These are phyloP conservation scores for Acrobasis repandana DNA, from an alignment of 2,888 invertebrate species.

Conservation along the genomic window DNA sequence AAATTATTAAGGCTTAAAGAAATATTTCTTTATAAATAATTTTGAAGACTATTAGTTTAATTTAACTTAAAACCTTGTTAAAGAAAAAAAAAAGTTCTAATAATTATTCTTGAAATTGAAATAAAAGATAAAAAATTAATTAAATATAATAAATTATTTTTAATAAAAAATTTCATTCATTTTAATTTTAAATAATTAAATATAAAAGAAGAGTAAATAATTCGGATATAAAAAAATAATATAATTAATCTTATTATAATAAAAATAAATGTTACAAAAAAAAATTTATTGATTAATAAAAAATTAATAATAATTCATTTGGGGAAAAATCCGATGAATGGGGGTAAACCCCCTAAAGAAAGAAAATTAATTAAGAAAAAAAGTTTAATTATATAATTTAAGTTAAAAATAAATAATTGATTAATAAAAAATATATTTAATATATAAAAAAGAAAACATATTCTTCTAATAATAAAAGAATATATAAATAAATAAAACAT, in stretches of 20 bases:
- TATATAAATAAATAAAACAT: slow-evolving; percentile 72
- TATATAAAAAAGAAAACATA: slow-evolving; percentile 71
- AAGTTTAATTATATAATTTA: slow-evolving; percentile 72
- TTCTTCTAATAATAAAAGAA: slow-evolving; percentile 65
- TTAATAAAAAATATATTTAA: slow-evolving; percentile 76
- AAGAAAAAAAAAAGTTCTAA: slow-evolving; percentile 61
- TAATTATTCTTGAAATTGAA: slow-evolving; percentile 54
- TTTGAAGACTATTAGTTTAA: slow-evolving; percentile 85
- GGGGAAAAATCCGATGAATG: slow-evolving; percentile 84
- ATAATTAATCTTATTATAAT: slow-evolving; percentile 79
- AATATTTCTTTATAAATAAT: slow-evolving; percentile 78
- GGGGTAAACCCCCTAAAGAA: slow-evolving; percentile 83
- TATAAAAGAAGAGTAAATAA: slow-evolving; percentile 73
- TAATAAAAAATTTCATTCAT: slow-evolving; percentile 64
- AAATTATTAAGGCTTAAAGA: slow-evolving; percentile 83
- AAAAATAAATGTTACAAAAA: slow-evolving; percentile 69
- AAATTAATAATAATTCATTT: slow-evolving; percentile 84
- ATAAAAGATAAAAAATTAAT: slow-evolving; percentile 54
- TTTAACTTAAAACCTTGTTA: slow-evolving; percentile 83
- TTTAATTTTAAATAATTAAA: slow-evolving; percentile 74
- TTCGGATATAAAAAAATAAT: slow-evolving; percentile 81
- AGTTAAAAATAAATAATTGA: slow-evolving; percentile 72
- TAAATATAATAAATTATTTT: slow-evolving; percentile 54
- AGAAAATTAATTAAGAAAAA: slow-evolving; percentile 78
- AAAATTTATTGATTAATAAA: slow-evolving; percentile 68